These are phyloP conservation scores for Mimas tiliae DNA, from an alignment of 2,888 invertebrate species.

Conservation along the genomic window DNA sequence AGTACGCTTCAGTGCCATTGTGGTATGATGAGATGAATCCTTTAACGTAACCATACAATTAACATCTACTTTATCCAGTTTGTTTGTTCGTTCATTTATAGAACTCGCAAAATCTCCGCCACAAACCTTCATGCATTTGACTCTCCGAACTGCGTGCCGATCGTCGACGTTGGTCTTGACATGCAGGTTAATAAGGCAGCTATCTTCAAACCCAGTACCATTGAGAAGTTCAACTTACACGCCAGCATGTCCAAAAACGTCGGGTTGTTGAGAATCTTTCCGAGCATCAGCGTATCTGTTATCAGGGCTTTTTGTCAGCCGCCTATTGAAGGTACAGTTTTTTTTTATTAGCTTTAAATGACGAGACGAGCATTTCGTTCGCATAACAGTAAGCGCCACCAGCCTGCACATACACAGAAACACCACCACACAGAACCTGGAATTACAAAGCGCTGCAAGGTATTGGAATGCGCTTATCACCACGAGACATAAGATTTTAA, in stretches of 20 bases:
- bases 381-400: too few species aligned
- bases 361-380: too few species aligned
- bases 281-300: conserved; percentile 93
- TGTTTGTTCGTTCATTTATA: conserved; percentile 35
- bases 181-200: conserved; percentile 86
- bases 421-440: too few species aligned
- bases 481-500: too few species aligned
- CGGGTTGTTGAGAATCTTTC: conserved; percentile 94
- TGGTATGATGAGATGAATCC: too few species aligned
- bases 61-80: too few species aligned
- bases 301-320: conserved; percentile 89
- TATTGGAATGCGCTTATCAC: too few species aligned
- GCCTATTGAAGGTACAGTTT: conserved; percentile 83
- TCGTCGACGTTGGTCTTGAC: conserved; percentile 93
- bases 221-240: conserved; percentile 88
- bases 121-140: conserved; percentile 91
- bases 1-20: too few species aligned
- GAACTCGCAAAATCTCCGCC: conserved; percentile 91
- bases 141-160: conserved; percentile 93
- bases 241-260: conserved; percentile 92
- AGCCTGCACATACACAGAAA: too few species aligned
- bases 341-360: too few species aligned
- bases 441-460: too few species aligned
- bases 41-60: too few species aligned
- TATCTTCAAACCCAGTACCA: conserved; percentile 71